Evolutionary conservation across 2,113 vertebrate genomes (phyloP).

Genomic region (Melospiza melodia): DNA sequence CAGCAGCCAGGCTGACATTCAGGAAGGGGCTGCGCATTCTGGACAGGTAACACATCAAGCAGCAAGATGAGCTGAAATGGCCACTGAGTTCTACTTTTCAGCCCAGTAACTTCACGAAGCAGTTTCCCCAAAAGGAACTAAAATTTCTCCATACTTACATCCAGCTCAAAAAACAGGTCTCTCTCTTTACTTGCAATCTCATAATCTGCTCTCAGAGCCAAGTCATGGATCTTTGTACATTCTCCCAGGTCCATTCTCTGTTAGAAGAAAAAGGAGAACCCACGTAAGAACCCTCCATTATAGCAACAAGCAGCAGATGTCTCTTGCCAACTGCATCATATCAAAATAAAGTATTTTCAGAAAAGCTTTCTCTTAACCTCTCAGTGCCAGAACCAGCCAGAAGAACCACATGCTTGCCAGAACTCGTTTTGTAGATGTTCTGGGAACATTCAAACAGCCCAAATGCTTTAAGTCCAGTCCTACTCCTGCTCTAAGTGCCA

Average conservation of each 20-base stretch:
- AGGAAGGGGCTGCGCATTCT: not conserved
- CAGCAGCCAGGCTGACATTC: not conserved
- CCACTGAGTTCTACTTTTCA: not conserved
- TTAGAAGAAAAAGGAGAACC: not conserved
- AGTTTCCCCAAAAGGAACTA: not conserved
- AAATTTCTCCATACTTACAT: constrained; percentile 82
- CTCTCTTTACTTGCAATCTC: constrained; percentile 98
- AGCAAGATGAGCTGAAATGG: not conserved
- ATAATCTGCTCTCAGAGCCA: constrained; percentile 97
- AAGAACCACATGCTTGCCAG: not conserved
- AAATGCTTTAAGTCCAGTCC: not conserved
- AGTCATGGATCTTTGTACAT: constrained; percentile 98
- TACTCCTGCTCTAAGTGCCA: not conserved
- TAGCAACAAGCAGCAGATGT: not conserved
- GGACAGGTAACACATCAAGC: not conserved
- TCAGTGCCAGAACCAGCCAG: not conserved
- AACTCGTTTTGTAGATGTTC: not conserved
- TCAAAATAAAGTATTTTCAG: not conserved
- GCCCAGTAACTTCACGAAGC: not conserved
- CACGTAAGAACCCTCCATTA: not conserved
- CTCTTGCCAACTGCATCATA: not conserved
- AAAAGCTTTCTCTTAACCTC: not conserved
- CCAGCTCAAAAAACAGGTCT: constrained; percentile 97
- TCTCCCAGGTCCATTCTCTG: constrained; percentile 99
- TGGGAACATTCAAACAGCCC: not conserved